These are phyloP conservation scores for Podiceps cristatus DNA, from an alignment of 2,113 vertebrate genomes.

Conservation along the genomic window DNA sequence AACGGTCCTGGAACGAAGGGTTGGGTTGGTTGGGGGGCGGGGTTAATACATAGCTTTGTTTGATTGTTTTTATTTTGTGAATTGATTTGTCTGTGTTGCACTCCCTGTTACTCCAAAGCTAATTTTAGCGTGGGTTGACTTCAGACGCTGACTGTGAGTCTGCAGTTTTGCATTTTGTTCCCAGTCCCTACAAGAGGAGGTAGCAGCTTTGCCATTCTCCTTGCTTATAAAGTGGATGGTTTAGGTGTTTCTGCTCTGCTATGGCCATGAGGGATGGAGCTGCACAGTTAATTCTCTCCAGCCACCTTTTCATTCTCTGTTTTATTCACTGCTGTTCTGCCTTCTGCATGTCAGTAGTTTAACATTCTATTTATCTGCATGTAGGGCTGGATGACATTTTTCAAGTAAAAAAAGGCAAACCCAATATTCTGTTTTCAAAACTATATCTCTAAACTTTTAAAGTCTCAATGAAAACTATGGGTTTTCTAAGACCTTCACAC, in stretches of 20 bases:
- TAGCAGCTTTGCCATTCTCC: neutral
- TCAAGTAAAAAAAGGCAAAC: neutral
- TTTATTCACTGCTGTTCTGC: neutral
- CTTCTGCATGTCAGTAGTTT: neutral
- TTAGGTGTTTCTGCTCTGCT: neutral
- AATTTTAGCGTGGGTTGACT: neutral
- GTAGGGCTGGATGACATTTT: neutral
- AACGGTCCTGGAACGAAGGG: neutral
- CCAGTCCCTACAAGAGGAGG: neutral
- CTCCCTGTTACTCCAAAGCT: neutral
- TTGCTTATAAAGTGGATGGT: neutral
- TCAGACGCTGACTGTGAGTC: neutral
- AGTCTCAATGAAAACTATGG: neutral
- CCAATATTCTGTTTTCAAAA: neutral
- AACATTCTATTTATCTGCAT: neutral
- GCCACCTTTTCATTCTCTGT: neutral
- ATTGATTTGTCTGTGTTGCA: neutral
- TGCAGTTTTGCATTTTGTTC: neutral
- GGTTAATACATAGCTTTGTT: neutral
- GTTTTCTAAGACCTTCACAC: neutral
- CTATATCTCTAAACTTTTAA: neutral
- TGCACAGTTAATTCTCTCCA: neutral
- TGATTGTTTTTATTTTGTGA: neutral
- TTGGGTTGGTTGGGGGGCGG: neutral
- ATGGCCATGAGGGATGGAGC: neutral